Evolutionary conservation across 2,113 vertebrate genomes (phyloP).

Genomic region (Procavia capensis): DNA sequence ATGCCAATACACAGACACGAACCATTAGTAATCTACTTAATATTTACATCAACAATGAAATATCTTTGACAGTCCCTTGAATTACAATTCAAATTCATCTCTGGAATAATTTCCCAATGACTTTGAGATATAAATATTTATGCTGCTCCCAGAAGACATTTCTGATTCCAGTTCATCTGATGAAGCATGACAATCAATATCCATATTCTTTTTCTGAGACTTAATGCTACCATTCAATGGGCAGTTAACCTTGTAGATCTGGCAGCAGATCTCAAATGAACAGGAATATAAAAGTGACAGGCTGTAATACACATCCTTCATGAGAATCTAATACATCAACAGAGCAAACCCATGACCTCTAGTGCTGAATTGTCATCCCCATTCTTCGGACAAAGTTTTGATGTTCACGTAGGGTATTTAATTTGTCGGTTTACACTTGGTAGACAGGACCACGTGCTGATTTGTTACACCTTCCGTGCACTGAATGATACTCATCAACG

Average conservation of each 20-base stretch:
- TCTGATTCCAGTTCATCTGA: not conserved
- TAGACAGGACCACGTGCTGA: not conserved
- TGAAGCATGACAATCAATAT: slow-evolving; percentile 16
- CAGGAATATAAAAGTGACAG: not conserved
- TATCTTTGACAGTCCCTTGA: slow-evolving; percentile 11
- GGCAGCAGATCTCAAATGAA: not conserved
- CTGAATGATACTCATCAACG: not conserved
- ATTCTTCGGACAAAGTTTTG: not conserved
- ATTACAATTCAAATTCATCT: not conserved
- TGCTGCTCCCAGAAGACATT: not conserved
- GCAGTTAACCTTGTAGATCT: slow-evolving; percentile 49
- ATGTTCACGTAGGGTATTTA: not conserved
- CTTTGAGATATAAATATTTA: not conserved
- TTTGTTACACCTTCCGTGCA: not conserved
- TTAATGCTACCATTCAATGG: not conserved
- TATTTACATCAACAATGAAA: slow-evolving; percentile 26
- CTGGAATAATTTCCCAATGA: not conserved
- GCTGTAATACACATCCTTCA: not conserved
- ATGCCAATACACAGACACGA: not conserved
- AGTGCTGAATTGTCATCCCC: not conserved
- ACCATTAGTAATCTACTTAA: not conserved
- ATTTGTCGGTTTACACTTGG: not conserved
- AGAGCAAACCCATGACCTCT: not conserved
- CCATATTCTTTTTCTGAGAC: not conserved
- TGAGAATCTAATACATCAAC: not conserved